These are phyloP conservation scores for Yponomeuta evonymella DNA, from an alignment of 2,888 invertebrate genomes.

Conservation along the genomic window DNA sequence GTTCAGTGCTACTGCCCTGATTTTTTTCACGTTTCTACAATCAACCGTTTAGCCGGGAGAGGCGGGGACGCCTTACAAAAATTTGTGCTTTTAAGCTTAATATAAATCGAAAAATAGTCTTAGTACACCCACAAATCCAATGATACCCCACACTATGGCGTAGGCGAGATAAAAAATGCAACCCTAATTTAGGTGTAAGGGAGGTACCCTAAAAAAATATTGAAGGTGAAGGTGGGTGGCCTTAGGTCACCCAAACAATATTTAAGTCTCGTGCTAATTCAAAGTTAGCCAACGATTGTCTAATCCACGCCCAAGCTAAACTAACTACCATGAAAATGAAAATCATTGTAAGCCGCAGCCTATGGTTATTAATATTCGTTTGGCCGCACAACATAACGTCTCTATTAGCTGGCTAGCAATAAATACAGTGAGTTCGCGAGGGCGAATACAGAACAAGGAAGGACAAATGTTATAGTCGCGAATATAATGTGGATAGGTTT, in stretches of 20 bases:
- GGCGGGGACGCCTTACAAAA: too few relatives aligned
- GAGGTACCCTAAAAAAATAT: too few relatives aligned
- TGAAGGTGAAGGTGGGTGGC: too few relatives aligned
- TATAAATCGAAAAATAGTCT: too few relatives aligned
- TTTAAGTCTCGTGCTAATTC: not conserved
- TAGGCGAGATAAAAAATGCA: too few relatives aligned
- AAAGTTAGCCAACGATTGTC: constrained; percentile 21
- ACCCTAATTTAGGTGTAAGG: too few relatives aligned
- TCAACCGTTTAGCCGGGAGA: too few relatives aligned
- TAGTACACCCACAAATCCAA: too few relatives aligned
- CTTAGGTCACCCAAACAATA: not conserved
- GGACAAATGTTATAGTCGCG: not conserved
- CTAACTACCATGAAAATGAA: constrained; percentile 48
- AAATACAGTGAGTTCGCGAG: constrained; percentile 39
- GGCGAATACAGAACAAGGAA: not conserved
- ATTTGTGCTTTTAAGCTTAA: too few relatives aligned
- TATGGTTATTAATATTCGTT: constrained; percentile 67
- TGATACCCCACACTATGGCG: too few relatives aligned
- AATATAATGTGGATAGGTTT: not conserved
- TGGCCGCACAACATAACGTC: constrained; percentile 57
- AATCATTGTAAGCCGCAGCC: constrained; percentile 48
- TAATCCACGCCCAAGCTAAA: constrained; percentile 36
- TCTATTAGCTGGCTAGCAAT: constrained; percentile 63
- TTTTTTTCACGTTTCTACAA: too few relatives aligned
- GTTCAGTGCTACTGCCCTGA: too few relatives aligned